Conservation (phyloP, 2,888 invertebrate genomes). For the Pogonocherus hispidulus region DNA sequence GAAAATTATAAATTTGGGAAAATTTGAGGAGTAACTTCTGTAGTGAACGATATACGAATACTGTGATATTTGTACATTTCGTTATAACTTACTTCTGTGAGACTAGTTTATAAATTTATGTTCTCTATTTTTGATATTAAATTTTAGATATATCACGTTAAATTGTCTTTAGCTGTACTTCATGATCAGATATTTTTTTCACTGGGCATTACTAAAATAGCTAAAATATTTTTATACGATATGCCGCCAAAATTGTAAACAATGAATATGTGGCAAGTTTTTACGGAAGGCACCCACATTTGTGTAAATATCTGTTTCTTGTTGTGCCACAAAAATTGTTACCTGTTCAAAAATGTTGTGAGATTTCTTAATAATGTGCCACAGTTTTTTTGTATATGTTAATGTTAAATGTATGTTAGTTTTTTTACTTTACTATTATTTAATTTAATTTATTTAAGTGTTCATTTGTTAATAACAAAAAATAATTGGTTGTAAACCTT, state of each 20-base stretch:
- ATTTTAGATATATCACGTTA: slow-evolving; percentile 47
- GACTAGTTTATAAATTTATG: slow-evolving; percentile 54
- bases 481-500: slow-evolving; percentile 53
- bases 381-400: slow-evolving; percentile 55
- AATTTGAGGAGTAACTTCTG: slow-evolving; percentile 23
- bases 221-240: slow-evolving; percentile 38
- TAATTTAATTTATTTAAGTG: slow-evolving; percentile 56
- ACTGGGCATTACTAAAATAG: slow-evolving; percentile 51
- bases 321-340: slow-evolving; percentile 56
- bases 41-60: slow-evolving; percentile 58
- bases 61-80: slow-evolving; percentile 66
- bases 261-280: slow-evolving; percentile 32
- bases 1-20: slow-evolving; percentile 21
- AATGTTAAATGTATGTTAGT: slow-evolving; percentile 56
- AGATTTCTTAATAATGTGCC: slow-evolving; percentile 50
- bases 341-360: slow-evolving; percentile 52
- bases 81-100: slow-evolving; percentile 59
- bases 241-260: slow-evolving; percentile 31
- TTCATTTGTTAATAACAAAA: slow-evolving; percentile 53
- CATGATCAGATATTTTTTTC: slow-evolving; percentile 47
- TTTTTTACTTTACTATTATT: slow-evolving; percentile 52
- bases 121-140: slow-evolving; percentile 61
- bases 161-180: slow-evolving; percentile 52
- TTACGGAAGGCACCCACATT: slow-evolving; percentile 32
- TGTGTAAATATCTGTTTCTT: slow-evolving; percentile 35